A percentile compares a stretch with the other conserved stretches of the same genome.
Conservation (phyloP, 2,113 vertebrate genomes). For the Poeciliopsis turrubarensis region DNA sequence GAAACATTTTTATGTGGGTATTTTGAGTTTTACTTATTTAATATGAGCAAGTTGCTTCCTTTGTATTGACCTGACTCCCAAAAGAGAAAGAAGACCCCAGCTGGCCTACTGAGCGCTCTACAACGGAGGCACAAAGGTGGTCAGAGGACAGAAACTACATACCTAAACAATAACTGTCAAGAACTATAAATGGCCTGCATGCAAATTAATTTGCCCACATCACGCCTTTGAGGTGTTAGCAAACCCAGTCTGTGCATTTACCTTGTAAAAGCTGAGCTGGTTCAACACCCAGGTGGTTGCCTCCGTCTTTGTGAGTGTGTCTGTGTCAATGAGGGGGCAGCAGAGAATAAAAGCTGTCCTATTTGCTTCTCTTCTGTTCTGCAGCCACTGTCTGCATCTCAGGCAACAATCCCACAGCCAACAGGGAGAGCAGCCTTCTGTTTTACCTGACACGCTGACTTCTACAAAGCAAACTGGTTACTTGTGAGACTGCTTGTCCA, state of each 20-base stretch:
- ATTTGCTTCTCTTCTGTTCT: conserved; percentile 74
- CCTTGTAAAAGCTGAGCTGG: conserved; percentile 51
- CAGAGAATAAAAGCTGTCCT: conserved; percentile 54
- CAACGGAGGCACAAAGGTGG: not conserved
- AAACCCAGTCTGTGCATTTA: conserved; percentile 48
- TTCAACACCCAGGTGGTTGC: conserved; percentile 16
- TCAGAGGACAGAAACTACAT: conserved; percentile 16
- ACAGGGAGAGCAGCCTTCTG: conserved; percentile 45
- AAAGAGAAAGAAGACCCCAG: not conserved
- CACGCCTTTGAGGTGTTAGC: not conserved
- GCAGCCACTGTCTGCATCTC: conserved; percentile 62
- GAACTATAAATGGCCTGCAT: not conserved
- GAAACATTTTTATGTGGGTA: not conserved
- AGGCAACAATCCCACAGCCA: conserved; percentile 76
- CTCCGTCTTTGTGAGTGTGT: conserved; percentile 38
- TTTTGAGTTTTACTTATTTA: not conserved
- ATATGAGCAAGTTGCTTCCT: not conserved
- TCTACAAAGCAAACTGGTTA: conserved; percentile 26
- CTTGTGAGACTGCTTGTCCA: conserved; percentile 24
- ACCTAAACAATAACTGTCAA: not conserved
- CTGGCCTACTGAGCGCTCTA: not conserved
- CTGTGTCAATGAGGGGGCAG: conserved; percentile 31
- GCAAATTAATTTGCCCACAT: not conserved
- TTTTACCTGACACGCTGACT: conserved; percentile 48
- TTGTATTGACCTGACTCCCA: not conserved